These are phyloP conservation scores for Euphonia xanthogaster DNA, from an alignment of 2,797 vertebrate genomes.

Conservation along the genomic window DNA sequence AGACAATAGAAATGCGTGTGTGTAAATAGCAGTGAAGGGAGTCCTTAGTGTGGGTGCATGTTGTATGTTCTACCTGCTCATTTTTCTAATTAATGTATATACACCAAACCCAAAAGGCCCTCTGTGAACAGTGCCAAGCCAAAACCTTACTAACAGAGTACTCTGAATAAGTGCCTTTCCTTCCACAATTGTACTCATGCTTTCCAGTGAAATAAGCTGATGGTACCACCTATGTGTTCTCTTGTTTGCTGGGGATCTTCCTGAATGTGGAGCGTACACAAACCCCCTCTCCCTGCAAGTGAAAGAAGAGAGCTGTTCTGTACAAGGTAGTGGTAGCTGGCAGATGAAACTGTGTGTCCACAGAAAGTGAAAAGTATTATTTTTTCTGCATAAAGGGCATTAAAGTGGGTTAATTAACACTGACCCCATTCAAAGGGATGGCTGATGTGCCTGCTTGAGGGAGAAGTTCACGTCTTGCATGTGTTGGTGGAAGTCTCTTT, in stretches of 20 bases:
- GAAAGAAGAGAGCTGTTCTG: neutral
- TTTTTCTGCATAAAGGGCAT: neutral
- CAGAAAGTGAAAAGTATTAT: neutral
- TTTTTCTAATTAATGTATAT: constrained; percentile 1
- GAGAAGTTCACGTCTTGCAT: neutral
- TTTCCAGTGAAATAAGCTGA: neutral
- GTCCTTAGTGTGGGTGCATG: neutral
- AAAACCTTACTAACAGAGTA: neutral
- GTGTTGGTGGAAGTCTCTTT: neutral
- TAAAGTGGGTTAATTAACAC: constrained; percentile 43
- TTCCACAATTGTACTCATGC: neutral
- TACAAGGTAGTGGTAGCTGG: neutral
- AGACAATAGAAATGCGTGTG: neutral
- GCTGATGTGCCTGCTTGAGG: neutral
- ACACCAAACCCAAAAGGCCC: neutral
- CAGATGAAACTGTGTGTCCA: neutral
- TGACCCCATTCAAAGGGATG: constrained; percentile 22
- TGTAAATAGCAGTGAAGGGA: neutral
- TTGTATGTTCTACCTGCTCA: neutral
- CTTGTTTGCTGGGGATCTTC: neutral
- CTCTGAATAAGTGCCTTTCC: neutral
- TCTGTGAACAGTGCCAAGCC: neutral
- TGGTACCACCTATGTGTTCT: neutral
- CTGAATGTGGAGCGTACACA: neutral
- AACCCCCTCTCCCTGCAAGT: neutral